Conservation (phyloP, 2,113 vertebrate species). For the Salvelinus namaycush region DNA sequence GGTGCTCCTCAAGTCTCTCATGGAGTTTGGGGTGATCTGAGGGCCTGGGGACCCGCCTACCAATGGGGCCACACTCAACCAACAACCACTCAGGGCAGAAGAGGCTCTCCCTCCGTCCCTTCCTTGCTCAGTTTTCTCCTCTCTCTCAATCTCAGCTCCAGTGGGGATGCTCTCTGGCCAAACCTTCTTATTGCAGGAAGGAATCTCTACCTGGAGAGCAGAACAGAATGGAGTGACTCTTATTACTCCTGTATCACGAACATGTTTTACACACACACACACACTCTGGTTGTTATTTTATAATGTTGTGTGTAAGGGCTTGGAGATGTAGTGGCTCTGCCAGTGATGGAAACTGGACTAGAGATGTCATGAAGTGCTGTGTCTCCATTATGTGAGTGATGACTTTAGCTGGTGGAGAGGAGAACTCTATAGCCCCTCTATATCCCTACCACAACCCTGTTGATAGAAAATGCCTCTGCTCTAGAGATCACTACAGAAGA, state of each 20-base stretch:
- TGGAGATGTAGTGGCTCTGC: slow-evolving; percentile 25
- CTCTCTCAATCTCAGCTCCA: neutral
- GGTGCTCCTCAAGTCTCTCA: slow-evolving; percentile 75
- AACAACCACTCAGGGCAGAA: neutral
- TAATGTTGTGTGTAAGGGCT: slow-evolving; percentile 3
- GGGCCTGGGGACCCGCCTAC: neutral
- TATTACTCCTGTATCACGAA: slow-evolving; percentile 1
- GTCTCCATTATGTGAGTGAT: slow-evolving; percentile 34
- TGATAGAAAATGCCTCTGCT: neutral
- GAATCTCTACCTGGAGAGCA: neutral
- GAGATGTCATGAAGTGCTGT: slow-evolving; percentile 37
- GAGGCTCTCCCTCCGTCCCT: neutral
- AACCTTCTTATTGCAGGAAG: neutral
- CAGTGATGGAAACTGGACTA: slow-evolving; percentile 40
- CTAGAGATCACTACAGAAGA: neutral
- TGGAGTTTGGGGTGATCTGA: slow-evolving; percentile 77
- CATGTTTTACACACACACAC: neutral
- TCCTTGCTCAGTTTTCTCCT: neutral
- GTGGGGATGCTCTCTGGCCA: neutral
- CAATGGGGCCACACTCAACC: neutral
- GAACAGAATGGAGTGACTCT: slow-evolving; percentile 4
- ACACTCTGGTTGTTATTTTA: slow-evolving; percentile 26
- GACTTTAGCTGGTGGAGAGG: slow-evolving; percentile 20
- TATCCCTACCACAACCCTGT: neutral
- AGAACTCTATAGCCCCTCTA: too few relatives aligned